A percentile compares a stretch with the other conserved stretches of the same genome.
Conservation (phyloP, 1,140 invertebrate species). For the Dendrolimus kikuchii region DNA sequence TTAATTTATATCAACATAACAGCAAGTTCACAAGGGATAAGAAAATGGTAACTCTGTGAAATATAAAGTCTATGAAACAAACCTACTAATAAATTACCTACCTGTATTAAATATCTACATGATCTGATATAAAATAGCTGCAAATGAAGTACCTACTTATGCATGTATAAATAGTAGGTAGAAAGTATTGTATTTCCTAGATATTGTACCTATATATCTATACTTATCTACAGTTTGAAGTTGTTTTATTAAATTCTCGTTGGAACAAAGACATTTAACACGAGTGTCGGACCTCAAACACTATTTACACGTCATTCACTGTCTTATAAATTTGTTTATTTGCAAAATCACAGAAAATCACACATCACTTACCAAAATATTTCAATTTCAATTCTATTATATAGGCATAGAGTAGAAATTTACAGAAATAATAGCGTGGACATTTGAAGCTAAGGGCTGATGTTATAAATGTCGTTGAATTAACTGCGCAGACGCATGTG, state of each 20-base stretch:
- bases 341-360: conserved; percentile 13
- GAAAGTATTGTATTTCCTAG: no score
- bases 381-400: conserved; percentile 16
- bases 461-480: conserved; percentile 41
- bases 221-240: no score
- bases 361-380: conserved; percentile 11
- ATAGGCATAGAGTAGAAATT: neutral
- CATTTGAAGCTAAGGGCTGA: neutral
- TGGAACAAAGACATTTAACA: conserved; percentile 66
- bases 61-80: no score
- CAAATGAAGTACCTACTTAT: no score
- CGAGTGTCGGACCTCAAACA: conserved; percentile 56
- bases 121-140: no score
- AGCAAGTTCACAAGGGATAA: no score
- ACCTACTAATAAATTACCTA: no score
- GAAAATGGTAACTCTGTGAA: no score
- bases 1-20: no score
- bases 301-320: conserved; percentile 56
- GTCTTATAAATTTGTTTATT: conserved; percentile 49
- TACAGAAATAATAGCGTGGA: neutral
- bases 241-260: conserved; percentile 18
- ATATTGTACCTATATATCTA: no score
- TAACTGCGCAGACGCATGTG: conserved; percentile 45
- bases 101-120: no score
- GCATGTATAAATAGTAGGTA: no score